Evolutionary conservation across 2,797 vertebrate species (phyloP).

Genomic region (Spinus olivaceus): DNA sequence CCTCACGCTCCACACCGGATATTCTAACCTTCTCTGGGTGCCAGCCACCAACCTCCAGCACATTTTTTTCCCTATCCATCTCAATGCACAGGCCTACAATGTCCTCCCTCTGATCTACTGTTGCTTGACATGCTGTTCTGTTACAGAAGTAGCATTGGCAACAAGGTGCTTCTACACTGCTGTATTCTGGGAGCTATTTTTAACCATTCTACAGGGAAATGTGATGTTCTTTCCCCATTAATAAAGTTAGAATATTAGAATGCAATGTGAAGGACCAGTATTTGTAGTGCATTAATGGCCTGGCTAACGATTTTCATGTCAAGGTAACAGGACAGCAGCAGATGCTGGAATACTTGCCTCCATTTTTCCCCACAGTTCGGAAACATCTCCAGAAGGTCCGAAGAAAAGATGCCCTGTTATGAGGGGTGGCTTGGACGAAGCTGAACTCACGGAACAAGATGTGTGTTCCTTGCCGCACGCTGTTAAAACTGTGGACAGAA

Average conservation of each 20-base stretch:
- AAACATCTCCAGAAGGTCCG: constrained; percentile 94
- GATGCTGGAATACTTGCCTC: constrained; percentile 79
- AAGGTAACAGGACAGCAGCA: not conserved
- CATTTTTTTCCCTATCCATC: not conserved
- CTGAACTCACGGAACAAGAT: constrained; percentile 92
- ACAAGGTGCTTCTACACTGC: not conserved
- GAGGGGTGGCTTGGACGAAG: constrained; percentile 90
- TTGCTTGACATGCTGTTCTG: not conserved
- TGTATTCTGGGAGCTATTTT: not conserved
- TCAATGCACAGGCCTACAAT: not conserved
- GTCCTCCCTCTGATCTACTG: not conserved
- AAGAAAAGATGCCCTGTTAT: constrained; percentile 91
- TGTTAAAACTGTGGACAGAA: constrained; percentile 86
- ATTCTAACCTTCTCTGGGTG: not conserved
- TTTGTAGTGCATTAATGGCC: not conserved
- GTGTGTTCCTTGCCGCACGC: constrained; percentile 92
- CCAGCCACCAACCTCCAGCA: not conserved
- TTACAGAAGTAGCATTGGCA: not conserved
- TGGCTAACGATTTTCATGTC: not conserved
- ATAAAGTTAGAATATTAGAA: not conserved
- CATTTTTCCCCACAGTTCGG: constrained; percentile 92
- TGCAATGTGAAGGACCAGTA: not conserved
- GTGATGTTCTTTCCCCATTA: not conserved
- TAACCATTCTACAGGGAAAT: not conserved
- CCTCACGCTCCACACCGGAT: not conserved